Evolutionary conservation across 2,797 vertebrate genomes (phyloP), one percentile per base, ranked within the genome.

Genomic region (Hippoglossus hippoglossus): DNA sequence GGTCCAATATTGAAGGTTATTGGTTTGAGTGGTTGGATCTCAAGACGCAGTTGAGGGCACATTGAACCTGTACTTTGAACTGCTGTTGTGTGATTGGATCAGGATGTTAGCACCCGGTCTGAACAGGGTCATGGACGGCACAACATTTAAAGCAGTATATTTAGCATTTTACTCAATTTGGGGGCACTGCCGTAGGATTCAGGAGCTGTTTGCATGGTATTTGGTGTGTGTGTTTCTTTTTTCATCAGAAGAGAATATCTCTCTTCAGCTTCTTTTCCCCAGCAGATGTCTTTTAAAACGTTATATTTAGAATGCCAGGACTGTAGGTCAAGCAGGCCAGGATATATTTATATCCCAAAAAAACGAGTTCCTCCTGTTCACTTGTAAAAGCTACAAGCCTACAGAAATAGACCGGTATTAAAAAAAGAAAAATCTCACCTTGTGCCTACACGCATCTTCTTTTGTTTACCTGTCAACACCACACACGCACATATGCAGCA

Each of bases 291-390:
- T 56, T 63, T 71, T 54, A 53, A 19, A 63, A 67, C 76, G 51
- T 57, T 6, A 54, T 60, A 46, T 79, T 63, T 36, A 51, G 15
- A 67, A 60, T 53, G 51, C n/a, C 4, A 64, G 25, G 19, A 61
- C 57, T 53, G 46, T 16, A 31, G 63, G 71, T 80, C 71, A 67
- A 25, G 25, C 58, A 63, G 52, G 31, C 21, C 34, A 63, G 46
- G 61, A 62, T 84, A 75, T 70, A 70, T 85, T 77, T 80, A 77
- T 52, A 26, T 34, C 41, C 67, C 41, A 54, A 64, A 80, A 80
- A 75, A 47, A n/a, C 47, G 57, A 10, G 39, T 71, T 63, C 52
- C 46, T 71, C 41, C 18, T 34, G 28, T 22, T 77, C 41, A 12
- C 24, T 31, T 60, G 10, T 58, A 73, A 60, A 39, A 73, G 57